Conservation (phyloP, 2,113 vertebrate species). For the Tragelaphus buxtoni region DNA sequence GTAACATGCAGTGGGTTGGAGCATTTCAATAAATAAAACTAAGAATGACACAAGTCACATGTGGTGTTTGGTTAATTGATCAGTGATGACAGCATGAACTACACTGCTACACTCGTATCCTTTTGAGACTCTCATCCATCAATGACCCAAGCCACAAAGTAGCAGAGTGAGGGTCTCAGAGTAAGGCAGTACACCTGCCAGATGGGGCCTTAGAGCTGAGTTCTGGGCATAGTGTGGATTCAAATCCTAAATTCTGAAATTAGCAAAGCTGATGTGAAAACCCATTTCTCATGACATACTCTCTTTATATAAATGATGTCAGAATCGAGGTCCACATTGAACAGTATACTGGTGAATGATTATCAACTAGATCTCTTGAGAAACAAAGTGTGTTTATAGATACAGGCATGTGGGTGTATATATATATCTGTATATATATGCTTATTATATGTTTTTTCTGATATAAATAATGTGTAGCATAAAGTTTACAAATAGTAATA, state of each 20-base stretch:
- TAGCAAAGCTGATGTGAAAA: background rate
- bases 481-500: background rate
- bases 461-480: background rate
- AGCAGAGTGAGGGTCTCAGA: background rate
- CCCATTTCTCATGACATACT: background rate
- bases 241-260: background rate
- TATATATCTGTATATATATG: background rate
- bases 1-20: background rate
- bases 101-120: background rate
- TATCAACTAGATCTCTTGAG: background rate
- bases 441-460: background rate
- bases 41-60: background rate
- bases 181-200: background rate
- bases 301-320: background rate
- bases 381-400: background rate
- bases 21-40: background rate
- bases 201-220: background rate
- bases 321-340: background rate
- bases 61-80: background rate
- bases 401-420: background rate
- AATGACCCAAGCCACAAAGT: background rate
- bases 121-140: background rate
- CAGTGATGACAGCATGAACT: background rate
- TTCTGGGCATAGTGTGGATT: background rate
- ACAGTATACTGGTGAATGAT: background rate